Evolutionary conservation across 2,888 invertebrate genomes (phyloP).

Genomic region (Perdita meconis): DNA sequence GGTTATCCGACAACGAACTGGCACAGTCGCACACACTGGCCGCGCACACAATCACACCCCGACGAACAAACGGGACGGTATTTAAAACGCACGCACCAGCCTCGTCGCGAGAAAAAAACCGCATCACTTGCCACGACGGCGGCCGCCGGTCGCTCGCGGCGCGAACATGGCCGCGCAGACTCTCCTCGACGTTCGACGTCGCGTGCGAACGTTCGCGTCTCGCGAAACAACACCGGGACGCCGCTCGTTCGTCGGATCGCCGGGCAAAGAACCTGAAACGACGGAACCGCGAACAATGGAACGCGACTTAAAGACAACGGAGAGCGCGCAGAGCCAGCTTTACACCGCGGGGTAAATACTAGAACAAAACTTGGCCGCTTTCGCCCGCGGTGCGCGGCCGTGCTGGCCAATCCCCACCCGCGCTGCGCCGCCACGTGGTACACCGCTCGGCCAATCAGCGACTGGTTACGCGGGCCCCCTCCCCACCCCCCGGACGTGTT

Average conservation of each 20-base stretch:
- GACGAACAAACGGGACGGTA: slow-evolving; percentile 9
- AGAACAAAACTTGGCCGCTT: slow-evolving; percentile 78
- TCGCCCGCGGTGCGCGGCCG: slow-evolving; percentile 70
- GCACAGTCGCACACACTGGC: slow-evolving; percentile 12
- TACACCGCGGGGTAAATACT: slow-evolving; percentile 80
- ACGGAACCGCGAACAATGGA: slow-evolving; percentile 58
- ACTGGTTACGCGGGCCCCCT: slow-evolving; percentile 51
- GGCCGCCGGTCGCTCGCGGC: slow-evolving; percentile 54
- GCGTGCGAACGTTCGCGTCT: not conserved
- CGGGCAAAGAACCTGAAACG: slow-evolving; percentile 24
- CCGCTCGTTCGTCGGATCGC: not conserved
- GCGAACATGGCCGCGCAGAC: slow-evolving; percentile 67
- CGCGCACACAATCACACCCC: slow-evolving; percentile 23
- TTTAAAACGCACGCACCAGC: slow-evolving; percentile 55
- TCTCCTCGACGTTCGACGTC: slow-evolving; percentile 35
- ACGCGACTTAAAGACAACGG: slow-evolving; percentile 62
- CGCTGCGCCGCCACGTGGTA: slow-evolving; percentile 69
- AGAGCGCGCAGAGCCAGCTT: slow-evolving; percentile 73
- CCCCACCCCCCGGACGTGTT: slow-evolving; percentile 54
- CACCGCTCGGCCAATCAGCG: slow-evolving; percentile 56
- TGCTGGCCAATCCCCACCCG: slow-evolving; percentile 78
- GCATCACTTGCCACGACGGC: slow-evolving; percentile 47
- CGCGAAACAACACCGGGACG: too few relatives aligned
- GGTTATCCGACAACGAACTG: slow-evolving; percentile 11
- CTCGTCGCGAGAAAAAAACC: slow-evolving; percentile 26